Percentiles rank a stretch among this genome's conserved stretches.
Evolutionary conservation across 2,797 vertebrate genomes (phyloP).

Genomic region (Simalia tracyae): DNA sequence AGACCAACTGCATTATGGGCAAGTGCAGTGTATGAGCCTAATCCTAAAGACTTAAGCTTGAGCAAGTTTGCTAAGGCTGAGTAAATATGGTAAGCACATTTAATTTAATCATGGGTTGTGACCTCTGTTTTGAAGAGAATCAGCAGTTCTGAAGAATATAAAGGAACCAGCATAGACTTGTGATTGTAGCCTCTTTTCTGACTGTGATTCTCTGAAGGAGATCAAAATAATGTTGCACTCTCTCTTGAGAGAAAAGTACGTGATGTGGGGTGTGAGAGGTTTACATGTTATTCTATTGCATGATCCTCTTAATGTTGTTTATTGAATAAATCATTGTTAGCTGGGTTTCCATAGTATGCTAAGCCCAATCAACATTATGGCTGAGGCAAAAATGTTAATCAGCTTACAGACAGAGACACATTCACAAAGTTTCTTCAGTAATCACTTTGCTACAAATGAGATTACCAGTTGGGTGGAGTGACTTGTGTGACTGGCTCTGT

Average conservation of each 20-base stretch:
- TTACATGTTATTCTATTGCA: not conserved
- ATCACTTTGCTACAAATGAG: not conserved
- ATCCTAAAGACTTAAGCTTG: not conserved
- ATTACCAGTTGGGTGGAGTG: not conserved
- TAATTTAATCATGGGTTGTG: not conserved
- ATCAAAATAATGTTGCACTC: not conserved
- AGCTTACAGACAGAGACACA: not conserved
- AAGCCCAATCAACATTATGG: not conserved
- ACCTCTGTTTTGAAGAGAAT: not conserved
- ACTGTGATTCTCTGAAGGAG: not conserved
- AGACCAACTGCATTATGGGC: not conserved
- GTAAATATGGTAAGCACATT: not conserved
- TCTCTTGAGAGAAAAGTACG: not conserved
- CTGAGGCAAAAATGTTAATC: not conserved
- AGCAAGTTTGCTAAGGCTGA: not conserved
- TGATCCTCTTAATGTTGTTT: not conserved
- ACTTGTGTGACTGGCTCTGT: not conserved
- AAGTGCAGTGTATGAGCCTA: not conserved
- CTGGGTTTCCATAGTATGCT: not conserved
- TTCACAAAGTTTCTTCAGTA: not conserved
- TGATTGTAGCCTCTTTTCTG: not conserved
- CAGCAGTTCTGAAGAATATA: not conserved
- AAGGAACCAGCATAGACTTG: not conserved
- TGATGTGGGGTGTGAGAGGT: not conserved
- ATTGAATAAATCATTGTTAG: not conserved